phyloP scores from a whole-genome alignment of 1,140 invertebrate species.

The Drosophila malerkotliana region DNA sequence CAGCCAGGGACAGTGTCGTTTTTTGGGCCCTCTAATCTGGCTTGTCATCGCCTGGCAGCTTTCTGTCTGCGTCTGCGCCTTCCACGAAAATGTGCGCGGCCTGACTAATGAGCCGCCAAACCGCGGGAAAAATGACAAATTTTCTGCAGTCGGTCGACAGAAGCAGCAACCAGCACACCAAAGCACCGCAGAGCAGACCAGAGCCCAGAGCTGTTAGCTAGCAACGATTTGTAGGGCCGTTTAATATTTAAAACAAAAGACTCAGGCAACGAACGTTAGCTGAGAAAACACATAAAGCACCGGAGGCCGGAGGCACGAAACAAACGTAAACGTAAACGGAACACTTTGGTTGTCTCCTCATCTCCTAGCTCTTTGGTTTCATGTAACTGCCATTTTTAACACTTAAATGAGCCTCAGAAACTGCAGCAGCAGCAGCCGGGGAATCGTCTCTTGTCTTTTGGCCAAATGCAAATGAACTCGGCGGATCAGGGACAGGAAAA shows the following conservation, averaged over 20 bases:
- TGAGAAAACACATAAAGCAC: constrained; percentile 50
- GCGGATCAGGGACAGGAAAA: constrained; percentile 38
- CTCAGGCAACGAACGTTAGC: constrained; percentile 58
- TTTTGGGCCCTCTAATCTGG: constrained; percentile 63
- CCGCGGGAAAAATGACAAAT: constrained; percentile 82
- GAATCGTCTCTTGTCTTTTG: constrained; percentile 31
- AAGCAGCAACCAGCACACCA: constrained; percentile 11
- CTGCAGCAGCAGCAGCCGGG: constrained; percentile 7
- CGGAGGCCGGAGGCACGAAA: constrained; percentile 39
- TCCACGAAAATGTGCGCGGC: constrained; percentile 78
- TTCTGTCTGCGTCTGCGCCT: constrained; percentile 65
- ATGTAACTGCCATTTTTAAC: constrained; percentile 82
- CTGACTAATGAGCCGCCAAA: constrained; percentile 80
- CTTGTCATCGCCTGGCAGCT: constrained; percentile 79
- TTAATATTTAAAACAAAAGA: constrained; percentile 83
- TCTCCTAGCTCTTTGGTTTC: constrained; percentile 28
- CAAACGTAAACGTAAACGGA: constrained; percentile 76
- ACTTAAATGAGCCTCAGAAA: constrained; percentile 70
- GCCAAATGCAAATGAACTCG: constrained; percentile 71
- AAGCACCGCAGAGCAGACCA: not conserved
- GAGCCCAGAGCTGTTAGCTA: constrained; percentile 23
- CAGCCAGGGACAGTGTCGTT: constrained; percentile 56
- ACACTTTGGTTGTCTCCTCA: constrained; percentile 66
- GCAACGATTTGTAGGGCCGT: constrained; percentile 75
- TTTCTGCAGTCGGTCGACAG: constrained; percentile 49